Base-by-base conservation (phyloP, 2,797 vertebrate species). In the Sebastes oblongus region DNA sequence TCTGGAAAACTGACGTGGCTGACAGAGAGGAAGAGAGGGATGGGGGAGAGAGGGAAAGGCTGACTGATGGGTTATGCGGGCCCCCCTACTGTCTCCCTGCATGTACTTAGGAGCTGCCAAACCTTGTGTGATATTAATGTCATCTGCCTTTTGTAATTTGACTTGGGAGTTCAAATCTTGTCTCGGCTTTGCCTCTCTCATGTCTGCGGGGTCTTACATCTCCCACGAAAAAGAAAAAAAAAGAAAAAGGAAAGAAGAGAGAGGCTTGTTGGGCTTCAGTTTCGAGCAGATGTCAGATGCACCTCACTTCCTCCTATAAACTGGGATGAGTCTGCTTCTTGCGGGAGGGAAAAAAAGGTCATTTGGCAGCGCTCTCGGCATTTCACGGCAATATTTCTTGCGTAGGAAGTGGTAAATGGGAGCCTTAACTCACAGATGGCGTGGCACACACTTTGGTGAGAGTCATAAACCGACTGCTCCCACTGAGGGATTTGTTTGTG, bases 91-190 rank as follows among this genome's bases (percentile, higher is more conserved):
- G 56, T 78, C 80, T 89, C 22, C 82, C 72, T 70, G 75, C 89
- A 80, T 83, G 79, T 91, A 82, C 91, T 92, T 87, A 91, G 83
- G 89, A 91, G 80, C 86, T 93, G 91, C 92, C 90, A 93, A 90
- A 87, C 75, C 83, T 80, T 78, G 86, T 93, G 90, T 91, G 90
- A 95, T 94, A 94, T 93, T 95, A 93, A 91, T 89, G 92, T 94
- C 93, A 91, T 93, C 88, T 91, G 90, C 89, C 90, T 90, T 91
- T 91, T 83, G 90, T 90, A 86, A 93, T 92, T 91, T 90, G 84
- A 93, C 90, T 92, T 71, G 84, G 87, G 91, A 92, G 93, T 94
- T 93, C 88, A 88, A 89, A 85, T 81, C 89, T 86, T 80, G 91
- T 89, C 87, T 86, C 86, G 55, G 91, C 87, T 84, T 91, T 88